Percentiles rank a stretch among this genome's conserved stretches.
phyloP scores from a whole-genome alignment of 1,140 invertebrate genomes.

The Teleogryllus occipitalis region DNA sequence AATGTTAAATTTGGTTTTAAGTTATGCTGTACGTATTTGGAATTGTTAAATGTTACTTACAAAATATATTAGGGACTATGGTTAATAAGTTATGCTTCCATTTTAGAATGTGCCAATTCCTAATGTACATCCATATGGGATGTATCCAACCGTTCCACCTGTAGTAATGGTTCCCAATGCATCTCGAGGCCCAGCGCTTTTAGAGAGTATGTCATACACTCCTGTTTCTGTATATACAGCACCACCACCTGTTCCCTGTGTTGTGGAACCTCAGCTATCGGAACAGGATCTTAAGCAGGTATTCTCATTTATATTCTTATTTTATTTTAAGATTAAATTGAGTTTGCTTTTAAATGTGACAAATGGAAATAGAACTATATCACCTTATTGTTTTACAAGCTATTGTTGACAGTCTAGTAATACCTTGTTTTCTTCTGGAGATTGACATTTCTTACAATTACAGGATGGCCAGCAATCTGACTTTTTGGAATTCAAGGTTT shows the following conservation, averaged over 20 bases:
- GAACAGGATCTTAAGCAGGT: constrained; percentile 73
- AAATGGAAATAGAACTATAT: no score
- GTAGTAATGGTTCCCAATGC: constrained; percentile 52
- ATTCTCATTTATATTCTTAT: constrained; percentile 20
- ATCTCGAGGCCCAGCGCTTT: constrained; percentile 33
- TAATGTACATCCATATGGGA: neutral
- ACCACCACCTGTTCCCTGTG: constrained; percentile 30
- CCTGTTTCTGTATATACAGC: constrained; percentile 41
- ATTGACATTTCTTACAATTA: no score
- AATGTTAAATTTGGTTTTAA: constrained; percentile 66
- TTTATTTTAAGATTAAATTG: no score
- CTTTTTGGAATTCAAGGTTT: no score
- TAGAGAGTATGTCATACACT: constrained; percentile 32
- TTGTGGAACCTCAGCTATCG: constrained; percentile 40
- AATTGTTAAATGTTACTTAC: neutral
- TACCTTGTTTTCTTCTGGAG: no score
- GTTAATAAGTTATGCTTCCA: constrained; percentile 13
- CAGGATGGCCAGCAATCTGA: no score
- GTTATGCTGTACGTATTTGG: constrained; percentile 58
- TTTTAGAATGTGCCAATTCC: neutral
- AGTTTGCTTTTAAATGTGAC: no score
- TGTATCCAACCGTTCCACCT: constrained; percentile 31
- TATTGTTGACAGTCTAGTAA: no score
- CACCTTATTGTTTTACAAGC: no score
- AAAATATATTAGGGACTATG: neutral